Base-by-base conservation (phyloP, 2,888 invertebrate species). In the Diarsia brunnea region DNA sequence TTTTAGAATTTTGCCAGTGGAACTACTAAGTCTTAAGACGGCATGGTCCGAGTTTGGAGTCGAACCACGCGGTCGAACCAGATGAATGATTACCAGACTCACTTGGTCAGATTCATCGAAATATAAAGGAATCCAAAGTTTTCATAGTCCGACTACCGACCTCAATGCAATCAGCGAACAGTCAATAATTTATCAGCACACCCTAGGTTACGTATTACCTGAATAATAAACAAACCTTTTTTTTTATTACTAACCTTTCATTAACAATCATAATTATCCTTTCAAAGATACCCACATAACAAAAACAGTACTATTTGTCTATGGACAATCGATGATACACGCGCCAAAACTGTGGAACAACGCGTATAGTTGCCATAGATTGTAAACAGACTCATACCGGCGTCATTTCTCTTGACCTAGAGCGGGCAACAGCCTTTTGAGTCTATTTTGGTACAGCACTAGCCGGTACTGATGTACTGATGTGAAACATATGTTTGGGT, bases 391-490 rank as follows among this genome's bases (percentile, higher is more conserved):
- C 60, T 72, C 19, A 31, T 53, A 24, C 74, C 51, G 60, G 78
- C 85, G 88, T 87, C 88, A 84, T 87, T 63, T 63, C 63, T 63
- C 90, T 89, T 91, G 91, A 91, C 91, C 91, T 90, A 91, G 87
- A 87, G 84, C 84, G 78, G 89, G 90, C 88, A 90, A 88, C 85
- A 88, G 88, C 91, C 89, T 91, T 83, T 88, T 75, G 77, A 82
- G 71, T 84, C 87, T 91, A 91, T 91, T 91, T 89, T 78, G 71
- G 89, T 87, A 69, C 76, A 69, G 65, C 72, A 76, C 81, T 82
- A 79, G 69, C 63, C 72, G 47, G 73, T 70, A 73, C 66, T 58
- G 73, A 75, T 45, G 43, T 70, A 69, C 67, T 58, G 77, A 77
- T 31, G 27, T 31, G 58, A 72, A 71, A 24, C 53, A 65, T 69